Conservation (phyloP, 2,797 vertebrate species). For the Lutjanus argentimaculatus region DNA sequence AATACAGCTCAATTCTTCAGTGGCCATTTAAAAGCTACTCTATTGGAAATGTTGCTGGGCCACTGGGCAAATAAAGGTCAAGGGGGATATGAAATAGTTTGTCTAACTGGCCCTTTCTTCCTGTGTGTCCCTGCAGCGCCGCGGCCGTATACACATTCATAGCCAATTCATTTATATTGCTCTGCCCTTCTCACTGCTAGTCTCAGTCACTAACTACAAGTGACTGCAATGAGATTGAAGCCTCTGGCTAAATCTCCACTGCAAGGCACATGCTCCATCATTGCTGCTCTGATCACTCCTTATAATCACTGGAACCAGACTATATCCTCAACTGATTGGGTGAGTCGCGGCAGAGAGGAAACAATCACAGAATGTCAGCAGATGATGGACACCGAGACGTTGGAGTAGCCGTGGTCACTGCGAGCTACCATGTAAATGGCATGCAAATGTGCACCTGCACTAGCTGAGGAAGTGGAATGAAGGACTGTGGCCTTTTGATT, state of each 20-base stretch:
- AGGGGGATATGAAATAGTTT: conserved; percentile 85
- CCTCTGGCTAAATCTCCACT: conserved; percentile 77
- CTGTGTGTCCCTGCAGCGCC: conserved; percentile 67
- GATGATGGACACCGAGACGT: conserved; percentile 76
- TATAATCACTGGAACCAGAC: conserved; percentile 82
- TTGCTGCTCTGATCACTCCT: conserved; percentile 80
- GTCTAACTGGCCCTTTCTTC: conserved; percentile 78
- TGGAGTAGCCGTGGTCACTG: conserved; percentile 75
- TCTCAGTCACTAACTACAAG: conserved; percentile 83
- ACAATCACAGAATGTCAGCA: conserved; percentile 83
- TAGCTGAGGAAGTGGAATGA: conserved; percentile 71
- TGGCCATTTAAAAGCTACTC: conserved; percentile 81
- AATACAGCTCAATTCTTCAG: conserved; percentile 74
- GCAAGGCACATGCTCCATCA: conserved; percentile 79
- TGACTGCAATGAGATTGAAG: conserved; percentile 86
- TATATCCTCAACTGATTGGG: conserved; percentile 82
- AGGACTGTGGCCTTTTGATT: conserved; percentile 82
- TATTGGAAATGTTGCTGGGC: conserved; percentile 79
- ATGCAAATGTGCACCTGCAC: conserved; percentile 87
- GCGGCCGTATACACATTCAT: conserved; percentile 77
- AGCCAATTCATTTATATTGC: conserved; percentile 84
- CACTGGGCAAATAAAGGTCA: conserved; percentile 87
- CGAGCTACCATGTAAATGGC: conserved; percentile 81
- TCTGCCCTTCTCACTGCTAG: conserved; percentile 79
- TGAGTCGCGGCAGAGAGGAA: conserved; percentile 72